Percentiles rank a stretch among this genome's conserved stretches.
Conservation (phyloP, 2,797 vertebrate genomes). For the Megaceryle alcyon region DNA sequence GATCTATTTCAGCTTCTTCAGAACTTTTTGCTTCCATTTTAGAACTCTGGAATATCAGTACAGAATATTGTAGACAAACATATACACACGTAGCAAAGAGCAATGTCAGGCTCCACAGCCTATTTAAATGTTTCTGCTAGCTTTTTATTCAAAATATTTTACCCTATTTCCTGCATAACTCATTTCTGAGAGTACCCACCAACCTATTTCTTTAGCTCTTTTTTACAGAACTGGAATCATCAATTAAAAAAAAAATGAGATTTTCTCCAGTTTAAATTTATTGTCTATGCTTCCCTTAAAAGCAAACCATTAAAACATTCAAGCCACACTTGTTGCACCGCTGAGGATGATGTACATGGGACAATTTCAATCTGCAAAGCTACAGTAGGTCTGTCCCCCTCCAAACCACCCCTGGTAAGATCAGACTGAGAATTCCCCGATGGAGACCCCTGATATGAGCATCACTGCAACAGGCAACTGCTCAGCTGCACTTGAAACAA, state of each 20-base stretch:
- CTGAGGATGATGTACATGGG: fast-evolving
- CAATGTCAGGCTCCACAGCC: not conserved
- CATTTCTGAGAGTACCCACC: not conserved
- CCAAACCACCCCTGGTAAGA: not conserved
- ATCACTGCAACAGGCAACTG: not conserved
- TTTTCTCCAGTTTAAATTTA: not conserved
- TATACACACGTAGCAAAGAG: not conserved
- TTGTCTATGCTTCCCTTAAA: not conserved
- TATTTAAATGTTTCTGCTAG: not conserved
- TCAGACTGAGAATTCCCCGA: not conserved
- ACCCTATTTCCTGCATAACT: not conserved
- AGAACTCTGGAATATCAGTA: not conserved
- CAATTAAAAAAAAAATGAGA: not conserved
- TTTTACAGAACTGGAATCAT: not conserved
- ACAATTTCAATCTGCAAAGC: not conserved
- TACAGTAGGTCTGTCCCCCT: not conserved
- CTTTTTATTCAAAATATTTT: not conserved
- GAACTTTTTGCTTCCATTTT: not conserved
- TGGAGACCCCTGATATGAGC: fast-evolving
- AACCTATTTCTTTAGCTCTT: not conserved
- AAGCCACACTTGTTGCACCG: not conserved
- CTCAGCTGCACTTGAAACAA: not conserved
- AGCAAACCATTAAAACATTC: not conserved
- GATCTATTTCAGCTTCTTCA: not conserved
- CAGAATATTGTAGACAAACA: not conserved